These are phyloP conservation scores for Erithacus rubecula DNA, from an alignment of 2,797 vertebrate genomes.

Conservation along the genomic window DNA sequence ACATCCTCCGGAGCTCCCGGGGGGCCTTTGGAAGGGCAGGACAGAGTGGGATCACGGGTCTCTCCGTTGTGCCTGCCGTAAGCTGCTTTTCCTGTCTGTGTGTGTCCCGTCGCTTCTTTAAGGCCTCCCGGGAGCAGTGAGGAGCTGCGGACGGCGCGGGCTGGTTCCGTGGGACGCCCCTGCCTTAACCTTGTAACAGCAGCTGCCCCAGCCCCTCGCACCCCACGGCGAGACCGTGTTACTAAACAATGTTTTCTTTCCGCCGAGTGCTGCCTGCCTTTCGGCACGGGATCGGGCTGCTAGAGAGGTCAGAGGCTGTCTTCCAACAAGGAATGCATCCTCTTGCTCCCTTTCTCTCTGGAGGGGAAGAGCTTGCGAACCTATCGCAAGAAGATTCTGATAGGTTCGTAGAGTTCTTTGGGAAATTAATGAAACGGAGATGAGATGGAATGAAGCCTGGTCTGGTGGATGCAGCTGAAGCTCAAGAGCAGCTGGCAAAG, in stretches of 20 bases:
- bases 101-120: accelerated
- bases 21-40: neutral
- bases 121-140: neutral
- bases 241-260: accelerated
- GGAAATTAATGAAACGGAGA: neutral
- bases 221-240: accelerated
- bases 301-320: too few species aligned
- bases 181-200: accelerated
- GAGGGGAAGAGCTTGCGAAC: too few species aligned
- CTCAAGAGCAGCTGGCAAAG: neutral
- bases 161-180: accelerated
- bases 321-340: neutral
- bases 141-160: neutral
- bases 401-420: accelerated
- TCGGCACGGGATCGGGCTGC: neutral
- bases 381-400: neutral
- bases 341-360: neutral
- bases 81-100: neutral
- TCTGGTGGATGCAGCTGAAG: neutral
- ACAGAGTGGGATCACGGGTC: accelerated
- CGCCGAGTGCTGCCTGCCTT: accelerated
- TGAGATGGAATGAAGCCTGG: neutral
- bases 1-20: neutral
- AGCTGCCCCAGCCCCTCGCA: neutral
- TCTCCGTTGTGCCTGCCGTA: neutral